Base-by-base conservation (phyloP, 2,888 invertebrate genomes). In the Aelia acuminata region DNA sequence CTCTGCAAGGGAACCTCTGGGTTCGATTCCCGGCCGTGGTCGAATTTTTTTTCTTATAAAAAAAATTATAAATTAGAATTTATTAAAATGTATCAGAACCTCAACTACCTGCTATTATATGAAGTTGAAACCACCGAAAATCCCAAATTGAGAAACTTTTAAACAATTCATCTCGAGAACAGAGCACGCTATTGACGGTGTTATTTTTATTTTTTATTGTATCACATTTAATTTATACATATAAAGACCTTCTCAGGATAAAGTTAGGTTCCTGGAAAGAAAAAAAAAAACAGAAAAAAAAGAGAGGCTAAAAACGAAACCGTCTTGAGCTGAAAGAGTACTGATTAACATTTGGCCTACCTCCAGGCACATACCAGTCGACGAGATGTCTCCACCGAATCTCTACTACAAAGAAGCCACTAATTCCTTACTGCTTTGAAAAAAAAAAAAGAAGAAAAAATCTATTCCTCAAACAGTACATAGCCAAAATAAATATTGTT, bases 321-420 rank as follows among this genome's bases (percentile, higher is more conserved):
- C 3, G 80, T 43, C 80, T 43, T 13, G 39, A 43, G n/a, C n/a
- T 39, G 22, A 43, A 80, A 39, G 80, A 80, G 80, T 80, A 43
- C n/a, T 80, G 80, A 80, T 80, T 80, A 80, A 43, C 43, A 43
- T 80, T 80, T 80, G 80, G 80, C 39, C n/a, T 43, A 11, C 22
- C 43, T 80, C 80, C 80, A 80, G 80, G 39, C 43, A 43, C 80
- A 80, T 80, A 39, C 43, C 80, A 80, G 39, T 43, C 80, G 80
- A 43, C 39, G 80, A 80, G 80, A 18, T 63, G 63, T 63, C 63
- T n/a, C 43, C 80, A 43, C 39, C 43, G 80, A 43, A 80, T 43
- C 80, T 63, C 3, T 63, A 31, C 31, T 31, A 63, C 63, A 63
- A 63, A 63, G 63, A 63, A 63, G 31, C 63, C 13, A 31, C 31